Evolutionary conservation across 2,797 vertebrate species (phyloP).

Genomic region (Aplochiton taeniatus): DNA sequence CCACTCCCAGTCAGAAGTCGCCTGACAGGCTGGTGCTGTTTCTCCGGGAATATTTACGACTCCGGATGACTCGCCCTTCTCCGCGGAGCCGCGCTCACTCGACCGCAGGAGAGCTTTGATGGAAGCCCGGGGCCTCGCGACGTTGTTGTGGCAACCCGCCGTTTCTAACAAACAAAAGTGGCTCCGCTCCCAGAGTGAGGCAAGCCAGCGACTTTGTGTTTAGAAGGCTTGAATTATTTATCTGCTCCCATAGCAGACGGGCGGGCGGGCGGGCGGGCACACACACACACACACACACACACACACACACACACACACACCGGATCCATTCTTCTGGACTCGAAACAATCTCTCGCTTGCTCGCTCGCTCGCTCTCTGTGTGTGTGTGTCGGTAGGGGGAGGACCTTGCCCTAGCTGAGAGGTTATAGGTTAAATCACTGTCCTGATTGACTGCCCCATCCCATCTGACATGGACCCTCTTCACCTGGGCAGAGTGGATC

Average conservation of each 20-base stretch:
- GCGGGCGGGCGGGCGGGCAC: not conserved
- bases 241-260: not conserved
- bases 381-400: not conserved
- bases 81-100: too few species aligned
- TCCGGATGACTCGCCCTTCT: too few species aligned
- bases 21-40: too few species aligned
- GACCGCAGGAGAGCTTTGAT: slow-evolving; percentile 32
- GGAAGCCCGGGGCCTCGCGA: slow-evolving; percentile 16
- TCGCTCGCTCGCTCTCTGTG: not conserved
- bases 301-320: not conserved
- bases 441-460: too few species aligned
- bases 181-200: slow-evolving; percentile 10
- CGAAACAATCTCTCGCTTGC: not conserved
- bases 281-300: slow-evolving; percentile 13
- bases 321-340: too few species aligned
- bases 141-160: slow-evolving; percentile 52
- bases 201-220: slow-evolving; percentile 33
- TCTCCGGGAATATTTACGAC: too few species aligned
- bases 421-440: too few species aligned
- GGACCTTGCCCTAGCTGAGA: too few species aligned
- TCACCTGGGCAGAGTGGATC: too few species aligned
- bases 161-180: slow-evolving; percentile 49
- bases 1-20: too few species aligned
- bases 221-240: not conserved
- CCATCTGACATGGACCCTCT: too few species aligned